Base-by-base conservation (phyloP, 2,888 invertebrate species). In the Ptilodon capucinus region DNA sequence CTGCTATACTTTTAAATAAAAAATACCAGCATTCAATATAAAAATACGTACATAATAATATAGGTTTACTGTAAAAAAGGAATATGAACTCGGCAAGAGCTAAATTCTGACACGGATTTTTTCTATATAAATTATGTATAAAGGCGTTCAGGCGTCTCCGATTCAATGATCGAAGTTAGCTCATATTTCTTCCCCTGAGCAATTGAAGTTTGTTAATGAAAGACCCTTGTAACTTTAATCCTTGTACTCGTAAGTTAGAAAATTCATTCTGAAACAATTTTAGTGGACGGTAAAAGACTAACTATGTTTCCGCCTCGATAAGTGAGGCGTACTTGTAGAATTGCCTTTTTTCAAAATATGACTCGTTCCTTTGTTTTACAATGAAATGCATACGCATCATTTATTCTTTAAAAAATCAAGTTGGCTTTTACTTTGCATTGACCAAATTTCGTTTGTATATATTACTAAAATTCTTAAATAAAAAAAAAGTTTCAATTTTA, bases 141-240 rank as follows among this genome's bases (percentile, higher is more conserved):
- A 74, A 72, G 63, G 69, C 71, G 64, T 71, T 73, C 73, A 64
- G 59, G 66, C 73, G 66, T 71, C 68, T 64, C 68, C 66, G 56
- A 68, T 74, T 79, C 79, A 80, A 80, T 80, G 81, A 82, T 84
- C 78, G 77, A 84, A 84, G 69, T 84, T 84, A 60, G 66, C 76
- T 82, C 81, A 81, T 84, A 84, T 84, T 83, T 84, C 84, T 83
- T 79, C 74, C 73, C 69, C 76, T 74, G 74, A 75, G 74, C 71
- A 76, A 79, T 80, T 76, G 77, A 80, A 84, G 79, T 84, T 83
- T 76, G 75, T 71, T 81, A 84, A 82, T 83, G 81, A 82, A 81
- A 81, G 76, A 75, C 75, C 78, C 74, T 80, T 80, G 78, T 78
- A 77, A 81, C 77, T 77, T 80, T 75, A 79, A 79, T 77, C 79